Conservation (phyloP, 53 echinoderm and acorn worm species). For the Echinarachnius parma region DNA sequence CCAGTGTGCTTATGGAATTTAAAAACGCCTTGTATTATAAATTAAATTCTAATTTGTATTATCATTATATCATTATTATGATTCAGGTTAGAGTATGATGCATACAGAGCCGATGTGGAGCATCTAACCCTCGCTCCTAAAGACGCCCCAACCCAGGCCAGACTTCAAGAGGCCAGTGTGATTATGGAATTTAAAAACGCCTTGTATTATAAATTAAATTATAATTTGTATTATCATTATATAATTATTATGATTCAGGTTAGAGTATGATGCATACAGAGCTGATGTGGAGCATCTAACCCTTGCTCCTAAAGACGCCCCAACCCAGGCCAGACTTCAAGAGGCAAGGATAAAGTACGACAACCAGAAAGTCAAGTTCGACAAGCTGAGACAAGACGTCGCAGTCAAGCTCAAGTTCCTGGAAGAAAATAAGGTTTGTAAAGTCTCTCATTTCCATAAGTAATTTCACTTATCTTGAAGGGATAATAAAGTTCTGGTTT, state of each 20-base stretch:
- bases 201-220: not conserved
- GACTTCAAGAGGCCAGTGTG: not conserved
- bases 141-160: too few species aligned
- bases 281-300: constrained; percentile 88
- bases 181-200: not conserved
- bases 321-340: constrained; percentile 82
- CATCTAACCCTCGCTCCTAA: not conserved
- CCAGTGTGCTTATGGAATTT: too few species aligned
- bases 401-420: constrained; percentile 93
- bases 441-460: not conserved
- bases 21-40: too few species aligned
- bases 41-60: too few species aligned
- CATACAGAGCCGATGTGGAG: constrained; percentile 88
- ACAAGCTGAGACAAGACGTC: constrained; percentile 91
- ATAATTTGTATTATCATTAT: not conserved
- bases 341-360: constrained; percentile 87
- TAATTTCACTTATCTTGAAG: too few species aligned
- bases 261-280: constrained; percentile 98
- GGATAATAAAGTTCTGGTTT: too few species aligned
- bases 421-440: constrained; percentile 94
- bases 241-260: constrained; percentile 36
- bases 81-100: constrained; percentile 78
- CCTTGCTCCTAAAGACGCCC: constrained; percentile 85
- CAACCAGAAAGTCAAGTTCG: constrained; percentile 87
- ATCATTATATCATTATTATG: too few species aligned